phyloP scores from a whole-genome alignment of 1,140 invertebrate genomes.

The Metaphire vulgaris region DNA sequence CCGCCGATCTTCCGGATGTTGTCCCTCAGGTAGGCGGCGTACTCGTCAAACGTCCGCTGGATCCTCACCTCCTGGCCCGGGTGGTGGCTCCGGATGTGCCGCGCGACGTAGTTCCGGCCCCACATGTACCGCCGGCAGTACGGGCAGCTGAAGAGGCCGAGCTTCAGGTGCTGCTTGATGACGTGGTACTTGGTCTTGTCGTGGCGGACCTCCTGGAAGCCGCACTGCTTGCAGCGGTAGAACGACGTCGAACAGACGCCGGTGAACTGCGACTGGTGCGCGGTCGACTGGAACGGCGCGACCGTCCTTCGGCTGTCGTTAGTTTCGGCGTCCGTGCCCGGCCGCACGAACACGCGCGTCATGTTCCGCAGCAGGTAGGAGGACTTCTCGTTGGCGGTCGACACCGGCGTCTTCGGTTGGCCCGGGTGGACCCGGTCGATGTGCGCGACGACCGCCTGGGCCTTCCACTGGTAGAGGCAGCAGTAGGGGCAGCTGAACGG shows the following conservation, averaged over 20 bases:
- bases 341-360: background rate
- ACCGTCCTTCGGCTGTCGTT: background rate
- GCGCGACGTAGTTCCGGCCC: background rate
- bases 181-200: slow-evolving; percentile 21
- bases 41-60: slow-evolving; percentile 1
- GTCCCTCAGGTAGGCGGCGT: background rate
- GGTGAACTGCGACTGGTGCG: background rate
- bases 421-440: slow-evolving; percentile 2
- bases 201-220: slow-evolving; percentile 9
- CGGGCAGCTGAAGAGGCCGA: slow-evolving; percentile 15
- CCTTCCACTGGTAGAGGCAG: slow-evolving; percentile 8
- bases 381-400: slow-evolving; percentile 2
- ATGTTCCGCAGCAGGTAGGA: slow-evolving; percentile 4
- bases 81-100: slow-evolving; percentile 7
- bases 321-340: background rate
- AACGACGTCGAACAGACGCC: background rate
- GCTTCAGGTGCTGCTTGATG: slow-evolving; percentile 18
- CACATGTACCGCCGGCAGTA: slow-evolving; percentile 12
- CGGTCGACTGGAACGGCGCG: background rate
- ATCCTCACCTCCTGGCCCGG: background rate
- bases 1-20: slow-evolving; percentile 14
- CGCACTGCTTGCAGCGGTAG: slow-evolving; percentile 15
- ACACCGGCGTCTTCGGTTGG: background rate
- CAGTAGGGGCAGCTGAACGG: slow-evolving; percentile 16
- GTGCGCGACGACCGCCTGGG: slow-evolving; percentile 7